Evolutionary conservation across 2,113 vertebrate species (phyloP), one percentile per base, ranked within the genome.

Genomic region (Entomyzon cyanotis): DNA sequence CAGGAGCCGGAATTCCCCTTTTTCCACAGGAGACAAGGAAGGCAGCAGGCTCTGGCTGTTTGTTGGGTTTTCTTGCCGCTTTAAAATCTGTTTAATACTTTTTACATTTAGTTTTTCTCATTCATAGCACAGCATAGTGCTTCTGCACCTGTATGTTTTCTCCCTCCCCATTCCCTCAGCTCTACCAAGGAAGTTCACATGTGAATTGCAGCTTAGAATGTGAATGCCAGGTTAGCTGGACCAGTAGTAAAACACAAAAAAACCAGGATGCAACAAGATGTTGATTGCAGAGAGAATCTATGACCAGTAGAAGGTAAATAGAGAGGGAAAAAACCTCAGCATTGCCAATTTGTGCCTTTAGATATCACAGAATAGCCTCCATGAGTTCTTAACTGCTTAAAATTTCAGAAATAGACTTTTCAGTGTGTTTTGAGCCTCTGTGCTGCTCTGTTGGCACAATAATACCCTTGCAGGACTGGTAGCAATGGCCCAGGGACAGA

Each of bases 1-100:
- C 90, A 93, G 85, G 64, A 88, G 76, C 33, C 3, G 93, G 95
- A 95, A 97, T 96, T 96, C 87, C 96, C 96, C 96, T 91, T 87
- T 89, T 89, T 76, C 90, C 44, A 8, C 30, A 58, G 44, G 37
- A 92, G 77, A 47, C 58, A 56, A 76, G 63, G 46, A 64, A 63
- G 18, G 41, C 30, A 63, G 44, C n/a, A 86, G 37, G 35, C 60
- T 89, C 13, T 22, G 71, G 52, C 70, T 87, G 22, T 80, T 77
- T 33, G 21, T 30, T 93, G 55, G 44, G 5, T 6, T 83, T 79
- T 69, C 23, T 41, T 86, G 53, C 24, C 28, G 11, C 27, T 68
- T 78, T 12, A 12, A 49, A 63, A 90, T 28, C 33, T 21, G 10
- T 62, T 77, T 53, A 65, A 60, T 80, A 46, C 16, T 75, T 93